Evolutionary conservation across 2,888 invertebrate species (phyloP), one percentile per base, ranked within the genome.

Genomic region (Matsumyia berberina): DNA sequence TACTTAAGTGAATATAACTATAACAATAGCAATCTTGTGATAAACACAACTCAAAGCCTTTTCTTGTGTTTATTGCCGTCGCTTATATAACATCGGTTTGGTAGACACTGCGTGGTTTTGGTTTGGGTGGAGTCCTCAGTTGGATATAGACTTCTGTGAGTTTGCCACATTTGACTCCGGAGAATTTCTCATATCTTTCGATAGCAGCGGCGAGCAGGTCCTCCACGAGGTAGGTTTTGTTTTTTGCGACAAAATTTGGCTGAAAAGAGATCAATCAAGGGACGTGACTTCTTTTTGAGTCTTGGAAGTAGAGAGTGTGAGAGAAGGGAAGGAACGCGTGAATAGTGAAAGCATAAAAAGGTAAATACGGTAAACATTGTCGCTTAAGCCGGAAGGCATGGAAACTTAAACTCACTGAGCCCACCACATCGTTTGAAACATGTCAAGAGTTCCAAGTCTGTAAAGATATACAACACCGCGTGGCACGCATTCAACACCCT

Each of bases 61-160:
- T 55, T 39, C 31, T 15, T 19, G 24, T 24, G 24, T 24, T 24
- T 24, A 4, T 62, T 44, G 17, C 44, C 8, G 49, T 19, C 1
- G 24, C 15, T 37, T 90, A 92, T 53, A 92, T 89, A 5, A 92
- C 89, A 88, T 91, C 92, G 2, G 91, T 92, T 87, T 91, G 91
- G 78, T 92, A 92, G 64, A 92, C 89, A 87, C 90, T 92, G 9
- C 92, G 89, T 70, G 92, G 92, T 24, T 91, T 91, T 1, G 92
- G 91, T 82, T 90, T 88, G 2, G 92, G 92, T 4, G 90, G 89
- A 3, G 88, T 89, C 19, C 81, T 55, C 1, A 90, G 86, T 79
- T 89, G 88, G 12, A 87, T 77, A 74, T 89, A 88, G 39, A 91
- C 80, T 17, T 89, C 89, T 5, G 88, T 69, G 12, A 92, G 86